phyloP scores from a whole-genome alignment of 2,888 invertebrate species.

The Lampropteryx suffumata region DNA sequence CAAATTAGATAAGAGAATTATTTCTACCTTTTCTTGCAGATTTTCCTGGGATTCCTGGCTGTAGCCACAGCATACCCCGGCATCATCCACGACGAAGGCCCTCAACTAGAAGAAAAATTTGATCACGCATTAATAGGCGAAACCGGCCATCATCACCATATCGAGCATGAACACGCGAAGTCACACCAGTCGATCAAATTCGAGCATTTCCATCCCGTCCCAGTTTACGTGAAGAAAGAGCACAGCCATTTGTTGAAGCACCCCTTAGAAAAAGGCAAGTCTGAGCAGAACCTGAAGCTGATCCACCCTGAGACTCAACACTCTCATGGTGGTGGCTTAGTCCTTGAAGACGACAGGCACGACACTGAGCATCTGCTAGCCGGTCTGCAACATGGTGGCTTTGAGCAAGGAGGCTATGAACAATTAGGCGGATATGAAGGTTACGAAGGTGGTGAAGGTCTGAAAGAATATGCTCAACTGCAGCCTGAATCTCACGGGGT shows the following conservation, averaged over 20 bases:
- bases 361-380: conserved; percentile 65
- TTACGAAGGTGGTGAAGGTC: conserved; percentile 62
- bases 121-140: conserved; percentile 70
- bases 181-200: conserved; percentile 88
- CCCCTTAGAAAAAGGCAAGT: conserved; percentile 85
- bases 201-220: conserved; percentile 87
- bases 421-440: conserved; percentile 52
- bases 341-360: conserved; percentile 82
- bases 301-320: conserved; percentile 85
- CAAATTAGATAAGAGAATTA: no score
- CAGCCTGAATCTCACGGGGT: conserved; percentile 60
- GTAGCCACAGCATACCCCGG: conserved; percentile 73
- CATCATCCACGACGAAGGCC: conserved; percentile 69
- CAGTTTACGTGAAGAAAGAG: conserved; percentile 87
- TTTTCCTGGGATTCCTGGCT: conserved; percentile 76
- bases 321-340: conserved; percentile 81
- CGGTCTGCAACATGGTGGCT: conserved; percentile 51
- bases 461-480: conserved; percentile 64
- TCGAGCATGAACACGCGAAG: conserved; percentile 86
- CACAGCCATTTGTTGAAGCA: conserved; percentile 85
- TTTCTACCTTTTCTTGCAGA: no score
- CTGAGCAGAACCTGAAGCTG: conserved; percentile 82
- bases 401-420: conserved; percentile 50
- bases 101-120: conserved; percentile 64
- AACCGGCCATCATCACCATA: conserved; percentile 82